Base-by-base conservation (phyloP, 2,888 invertebrate genomes). In the Aphidoletes aphidimyza region DNA sequence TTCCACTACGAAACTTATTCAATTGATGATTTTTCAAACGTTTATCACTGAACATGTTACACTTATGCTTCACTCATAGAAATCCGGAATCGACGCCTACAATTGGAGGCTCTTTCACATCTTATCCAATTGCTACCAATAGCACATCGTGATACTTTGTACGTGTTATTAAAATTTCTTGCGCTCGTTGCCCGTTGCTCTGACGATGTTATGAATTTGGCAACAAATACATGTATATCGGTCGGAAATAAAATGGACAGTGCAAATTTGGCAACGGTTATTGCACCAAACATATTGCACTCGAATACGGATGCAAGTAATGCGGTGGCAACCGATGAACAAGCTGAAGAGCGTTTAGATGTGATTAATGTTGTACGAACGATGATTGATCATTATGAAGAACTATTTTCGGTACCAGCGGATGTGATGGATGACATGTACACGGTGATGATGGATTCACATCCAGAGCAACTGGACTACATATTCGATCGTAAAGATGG, bases 241-340 rank as follows among this genome's bases (percentile, higher is more conserved):
- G 30, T 85, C 19, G 98, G 98, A 0, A 98, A 98, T 91, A 97
- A 96, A 91, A 98, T 98, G 98, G 96, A 97, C 89, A 94, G 95
- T 81, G 94, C 94, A 84, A 98, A 98, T 89, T 91, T 98, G 86
- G 98, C 98, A 0, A 98, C 97, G 0, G 93, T 98, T 54, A 97
- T 98, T 89, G 98, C 98, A 0, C 98, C 98, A 0, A 98, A 97
- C 88, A 95, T 98, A 87, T 92, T 98, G 85, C 96, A 97, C 88
- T n/a, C 45, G 2, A 42, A 84, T 78, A 84, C 37, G 14, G 49
- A 47, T 19, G 26, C 42, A 34, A 84, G 19, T 9, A 84, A n/a
- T 49, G 49, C 45, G 34, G 36, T 45, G 1, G 83, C 85, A 78
- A 89, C 88, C 86, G 87, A 88, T 85, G 90, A 89, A 54, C 87